Base-by-base conservation (phyloP, 2,797 vertebrate species). In the Bovichtus diacanthus region DNA sequence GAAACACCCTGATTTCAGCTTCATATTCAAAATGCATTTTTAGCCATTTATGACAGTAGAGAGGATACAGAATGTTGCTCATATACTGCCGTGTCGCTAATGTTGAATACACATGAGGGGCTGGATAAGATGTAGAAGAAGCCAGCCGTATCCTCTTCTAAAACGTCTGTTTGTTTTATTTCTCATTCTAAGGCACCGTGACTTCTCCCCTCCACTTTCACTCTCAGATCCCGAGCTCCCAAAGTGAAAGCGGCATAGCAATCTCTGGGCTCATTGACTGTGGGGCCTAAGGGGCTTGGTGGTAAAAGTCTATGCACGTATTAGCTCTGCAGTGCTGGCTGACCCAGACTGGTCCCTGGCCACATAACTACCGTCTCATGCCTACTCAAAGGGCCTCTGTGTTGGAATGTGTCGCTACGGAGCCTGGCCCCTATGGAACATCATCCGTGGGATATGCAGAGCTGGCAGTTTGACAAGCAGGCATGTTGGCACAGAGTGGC, bases 271-370 rank as follows among this genome's bases (percentile, higher is more conserved):
- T 89, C 88, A 83, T 91, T 87, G 88, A 86, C 85, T 72, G 69
- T 1, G 8, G 50, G 82, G 78, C 78, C 86, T 70, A 58, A 72
- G 88, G 90, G 89, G 76, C 51, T 85, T 76, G 58, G 78, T 59
- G 77, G 86, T 80, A 54, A 87, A 87, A 91, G 84, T 91, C 90
- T 73, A 51, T 78, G 86, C 92, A 92, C 88, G 84, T 90, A 81
- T 86, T 63, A 65, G 75, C 84, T 86, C 66, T 78, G 82, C 75
- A 41, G 74, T 18, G 73, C 66, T 80, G 81, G 69, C 85, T 91
- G 92, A 93, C 90, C 88, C 86, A 70, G 83, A 64, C 86, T 38
- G 72, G 84, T 92, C 88, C 86, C 87, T 66, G 77, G 83, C 80
- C 83, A 82, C 78, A 83, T 79, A 77, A 78, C 74, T 54, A 41